Percentiles rank a stretch among this genome's conserved stretches.
phyloP scores from a whole-genome alignment of 1,140 invertebrate species.

The Solenopsis fugax region DNA sequence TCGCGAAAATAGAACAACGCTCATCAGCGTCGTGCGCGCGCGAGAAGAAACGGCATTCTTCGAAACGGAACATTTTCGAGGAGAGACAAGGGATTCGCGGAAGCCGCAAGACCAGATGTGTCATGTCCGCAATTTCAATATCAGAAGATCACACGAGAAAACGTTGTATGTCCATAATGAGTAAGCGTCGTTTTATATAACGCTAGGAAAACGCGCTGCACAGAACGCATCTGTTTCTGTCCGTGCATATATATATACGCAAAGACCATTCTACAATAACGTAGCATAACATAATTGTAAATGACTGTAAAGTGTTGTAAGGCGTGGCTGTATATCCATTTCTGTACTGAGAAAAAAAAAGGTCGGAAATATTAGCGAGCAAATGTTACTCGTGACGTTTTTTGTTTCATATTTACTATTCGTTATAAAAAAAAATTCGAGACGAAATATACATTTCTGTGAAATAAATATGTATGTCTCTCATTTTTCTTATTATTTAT shows the following conservation, averaged over 20 bases:
- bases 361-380: too few species aligned
- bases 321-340: too few species aligned
- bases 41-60: conserved; percentile 14
- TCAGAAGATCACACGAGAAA: background rate
- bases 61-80: background rate
- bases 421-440: too few species aligned
- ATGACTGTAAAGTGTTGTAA: too few species aligned
- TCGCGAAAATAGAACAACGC: conserved; percentile 44
- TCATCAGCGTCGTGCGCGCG: background rate
- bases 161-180: background rate
- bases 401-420: too few species aligned
- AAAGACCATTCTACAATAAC: too few species aligned
- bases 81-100: conserved; percentile 31
- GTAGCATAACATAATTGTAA: too few species aligned
- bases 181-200: background rate
- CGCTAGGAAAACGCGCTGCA: background rate
- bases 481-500: too few species aligned
- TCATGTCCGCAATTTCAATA: background rate
- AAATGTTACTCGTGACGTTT: too few species aligned
- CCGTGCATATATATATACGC: background rate
- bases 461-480: too few species aligned
- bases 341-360: too few species aligned
- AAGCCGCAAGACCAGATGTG: background rate
- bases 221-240: background rate
- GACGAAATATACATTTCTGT: too few species aligned